Evolutionary conservation across 2,113 vertebrate species (phyloP).

Genomic region (Centropus bengalensis): DNA sequence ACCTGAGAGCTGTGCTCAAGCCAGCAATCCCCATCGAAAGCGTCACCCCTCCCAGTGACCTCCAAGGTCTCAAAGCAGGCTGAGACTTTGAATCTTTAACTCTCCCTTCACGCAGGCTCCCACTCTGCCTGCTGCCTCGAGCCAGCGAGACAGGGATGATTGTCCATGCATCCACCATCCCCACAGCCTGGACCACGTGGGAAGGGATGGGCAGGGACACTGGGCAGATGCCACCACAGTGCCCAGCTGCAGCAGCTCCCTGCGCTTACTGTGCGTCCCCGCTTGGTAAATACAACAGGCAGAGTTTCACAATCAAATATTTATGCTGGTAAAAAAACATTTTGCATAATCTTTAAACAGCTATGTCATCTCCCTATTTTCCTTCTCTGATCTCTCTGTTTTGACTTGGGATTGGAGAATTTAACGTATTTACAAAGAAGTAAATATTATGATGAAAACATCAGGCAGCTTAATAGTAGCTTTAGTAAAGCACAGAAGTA

Average conservation of each 20-base stretch:
- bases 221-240: neutral
- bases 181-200: neutral
- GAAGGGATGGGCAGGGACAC: neutral
- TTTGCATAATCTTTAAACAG: constrained; percentile 80
- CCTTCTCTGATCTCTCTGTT: constrained; percentile 79
- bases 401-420: constrained; percentile 74
- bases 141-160: fast-evolving
- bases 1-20: neutral
- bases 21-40: neutral
- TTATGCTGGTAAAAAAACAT: constrained; percentile 79
- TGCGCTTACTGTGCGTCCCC: constrained; percentile 44
- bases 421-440: constrained; percentile 76
- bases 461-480: constrained; percentile 70
- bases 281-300: constrained; percentile 73
- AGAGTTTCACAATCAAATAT: constrained; percentile 81
- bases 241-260: neutral
- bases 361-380: constrained; percentile 79
- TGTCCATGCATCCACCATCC: neutral
- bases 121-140: fast-evolving
- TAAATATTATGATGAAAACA: constrained; percentile 84
- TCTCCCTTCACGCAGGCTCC: neutral
- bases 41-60: neutral
- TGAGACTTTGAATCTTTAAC: neutral
- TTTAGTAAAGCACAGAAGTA: constrained; percentile 70
- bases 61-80: neutral